Evolutionary conservation across 1,140 invertebrate genomes (phyloP).

Genomic region (Drosophila nebulosa): DNA sequence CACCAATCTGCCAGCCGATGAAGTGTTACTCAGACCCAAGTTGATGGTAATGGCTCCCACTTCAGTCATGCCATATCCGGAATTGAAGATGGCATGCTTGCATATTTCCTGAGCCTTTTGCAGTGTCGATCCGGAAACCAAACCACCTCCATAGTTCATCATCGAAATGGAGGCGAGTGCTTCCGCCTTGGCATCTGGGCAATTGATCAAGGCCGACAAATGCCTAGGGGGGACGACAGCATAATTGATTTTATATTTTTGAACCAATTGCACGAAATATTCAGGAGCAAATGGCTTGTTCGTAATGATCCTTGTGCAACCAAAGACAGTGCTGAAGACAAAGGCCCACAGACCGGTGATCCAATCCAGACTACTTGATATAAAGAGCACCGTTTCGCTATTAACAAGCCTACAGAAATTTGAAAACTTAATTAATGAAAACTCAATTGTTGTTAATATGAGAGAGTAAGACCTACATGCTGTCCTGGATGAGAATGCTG

Average conservation of each 20-base stretch:
- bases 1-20: conserved; percentile 50
- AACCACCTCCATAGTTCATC: conserved; percentile 53
- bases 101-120: conserved; percentile 50
- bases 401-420: conserved; percentile 30
- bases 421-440: neutral
- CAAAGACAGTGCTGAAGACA: conserved; percentile 40
- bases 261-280: conserved; percentile 54
- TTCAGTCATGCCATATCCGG: conserved; percentile 64
- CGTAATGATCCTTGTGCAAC: conserved; percentile 62
- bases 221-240: conserved; percentile 47
- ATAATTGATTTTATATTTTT: conserved; percentile 68
- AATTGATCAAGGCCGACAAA: conserved; percentile 37
- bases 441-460: too few species aligned
- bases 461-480: conserved; percentile 31
- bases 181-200: conserved; percentile 43
- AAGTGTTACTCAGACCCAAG: conserved; percentile 39
- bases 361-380: conserved; percentile 69
- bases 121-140: conserved; percentile 24
- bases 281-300: conserved; percentile 50
- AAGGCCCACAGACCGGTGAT: conserved; percentile 61
- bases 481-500: conserved; percentile 49
- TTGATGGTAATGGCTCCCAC: conserved; percentile 52
- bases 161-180: conserved; percentile 41
- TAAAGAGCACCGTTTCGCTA: conserved; percentile 52
- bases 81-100: conserved; percentile 45